Conservation (phyloP, 1,140 invertebrate genomes). For the Tetramorium parvispinum region DNA sequence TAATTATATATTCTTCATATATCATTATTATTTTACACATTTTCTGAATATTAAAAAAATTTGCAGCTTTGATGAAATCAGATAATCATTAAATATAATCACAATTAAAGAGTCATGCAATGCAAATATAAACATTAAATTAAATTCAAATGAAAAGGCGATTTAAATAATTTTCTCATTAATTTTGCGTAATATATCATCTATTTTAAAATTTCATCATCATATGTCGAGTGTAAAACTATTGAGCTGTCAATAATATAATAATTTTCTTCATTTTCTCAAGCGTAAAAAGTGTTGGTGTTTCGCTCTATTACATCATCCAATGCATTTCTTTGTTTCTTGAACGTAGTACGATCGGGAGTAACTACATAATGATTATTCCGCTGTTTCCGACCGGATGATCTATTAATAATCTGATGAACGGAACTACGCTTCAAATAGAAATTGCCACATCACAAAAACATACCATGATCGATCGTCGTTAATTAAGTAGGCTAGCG, state of each 20-base stretch:
- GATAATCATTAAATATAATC: neutral
- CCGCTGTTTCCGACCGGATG: slow-evolving; percentile 5
- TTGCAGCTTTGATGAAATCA: neutral
- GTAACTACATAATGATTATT: slow-evolving; percentile 14
- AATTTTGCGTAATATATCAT: no score
- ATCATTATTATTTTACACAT: neutral
- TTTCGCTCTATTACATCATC: neutral
- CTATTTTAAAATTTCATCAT: neutral
- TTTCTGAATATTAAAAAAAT: neutral
- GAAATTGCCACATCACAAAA: neutral
- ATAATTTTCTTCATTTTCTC: slow-evolving; percentile 68
- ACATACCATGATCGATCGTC: slow-evolving; percentile 2
- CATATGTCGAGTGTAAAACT: neutral
- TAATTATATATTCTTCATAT: neutral
- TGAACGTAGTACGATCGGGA: neutral
- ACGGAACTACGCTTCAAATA: neutral
- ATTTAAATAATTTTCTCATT: no score
- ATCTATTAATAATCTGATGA: slow-evolving; percentile 36
- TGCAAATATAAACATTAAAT: neutral
- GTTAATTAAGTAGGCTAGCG: slow-evolving; percentile 11
- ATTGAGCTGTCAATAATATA: neutral
- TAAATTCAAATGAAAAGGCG: neutral
- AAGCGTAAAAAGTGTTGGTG: slow-evolving; percentile 64
- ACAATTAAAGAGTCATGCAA: neutral
- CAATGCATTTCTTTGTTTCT: neutral